Conservation (phyloP, 2,113 vertebrate species). For the Corythaeola cristata region DNA sequence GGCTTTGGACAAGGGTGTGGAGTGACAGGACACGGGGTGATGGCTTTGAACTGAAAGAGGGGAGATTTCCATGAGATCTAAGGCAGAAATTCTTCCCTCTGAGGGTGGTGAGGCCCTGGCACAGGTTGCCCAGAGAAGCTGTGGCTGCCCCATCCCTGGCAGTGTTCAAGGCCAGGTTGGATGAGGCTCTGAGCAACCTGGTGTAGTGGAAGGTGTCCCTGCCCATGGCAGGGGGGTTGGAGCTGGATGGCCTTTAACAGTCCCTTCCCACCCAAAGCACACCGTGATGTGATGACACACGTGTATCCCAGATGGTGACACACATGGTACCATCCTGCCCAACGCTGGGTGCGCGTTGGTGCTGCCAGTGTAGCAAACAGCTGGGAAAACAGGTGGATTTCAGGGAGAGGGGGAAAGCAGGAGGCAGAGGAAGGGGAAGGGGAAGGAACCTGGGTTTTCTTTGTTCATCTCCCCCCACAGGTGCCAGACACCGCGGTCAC, state of each 20-base stretch:
- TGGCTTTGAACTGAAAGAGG: not conserved
- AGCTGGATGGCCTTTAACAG: rapidly evolving
- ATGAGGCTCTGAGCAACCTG: not conserved
- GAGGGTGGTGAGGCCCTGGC: not conserved
- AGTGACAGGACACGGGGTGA: not conserved
- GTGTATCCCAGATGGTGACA: not conserved
- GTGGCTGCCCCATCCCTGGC: not conserved
- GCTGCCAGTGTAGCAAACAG: rapidly evolving
- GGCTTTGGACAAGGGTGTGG: rapidly evolving
- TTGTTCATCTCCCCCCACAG: slow-evolving; percentile 56
- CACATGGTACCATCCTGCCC: not conserved
- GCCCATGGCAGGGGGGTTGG: rapidly evolving
- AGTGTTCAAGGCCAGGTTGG: not conserved
- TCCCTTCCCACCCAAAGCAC: not conserved
- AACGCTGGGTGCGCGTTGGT: not conserved
- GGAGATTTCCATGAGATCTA: rapidly evolving
- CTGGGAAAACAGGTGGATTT: not conserved
- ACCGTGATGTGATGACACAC: rapidly evolving
- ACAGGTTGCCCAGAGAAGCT: not conserved
- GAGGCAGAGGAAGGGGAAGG: not conserved
- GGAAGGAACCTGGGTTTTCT: not conserved
- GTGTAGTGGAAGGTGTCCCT: not conserved
- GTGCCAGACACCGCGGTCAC: slow-evolving; percentile 85
- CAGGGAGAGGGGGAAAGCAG: rapidly evolving
- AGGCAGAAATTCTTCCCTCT: not conserved